Conservation (phyloP, 2,113 vertebrate species). For the Cygnus buccinator region DNA sequence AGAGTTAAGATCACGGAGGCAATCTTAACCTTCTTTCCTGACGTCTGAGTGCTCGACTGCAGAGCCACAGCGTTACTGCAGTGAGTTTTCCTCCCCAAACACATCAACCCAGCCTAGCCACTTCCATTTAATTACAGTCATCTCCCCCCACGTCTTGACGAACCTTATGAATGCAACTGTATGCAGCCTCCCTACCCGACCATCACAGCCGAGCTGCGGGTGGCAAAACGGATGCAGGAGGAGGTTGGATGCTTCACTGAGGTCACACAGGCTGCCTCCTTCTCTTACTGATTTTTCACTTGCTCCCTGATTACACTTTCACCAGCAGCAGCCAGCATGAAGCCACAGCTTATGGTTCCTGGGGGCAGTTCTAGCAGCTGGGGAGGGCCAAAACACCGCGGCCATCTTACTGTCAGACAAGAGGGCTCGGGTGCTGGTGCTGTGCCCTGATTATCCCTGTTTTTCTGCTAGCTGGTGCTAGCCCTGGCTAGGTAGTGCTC, state of each 20-base stretch:
- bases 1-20: neutral
- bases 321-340: neutral
- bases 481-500: neutral
- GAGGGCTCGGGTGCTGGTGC: neutral
- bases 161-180: rapidly evolving
- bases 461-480: neutral
- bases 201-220: neutral
- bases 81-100: neutral
- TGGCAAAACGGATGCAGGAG: neutral
- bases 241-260: neutral
- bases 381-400: neutral
- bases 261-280: neutral
- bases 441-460: neutral
- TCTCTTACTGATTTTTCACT: neutral
- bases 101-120: neutral
- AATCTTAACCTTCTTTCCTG: neutral
- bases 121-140: neutral
- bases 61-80: neutral
- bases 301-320: neutral
- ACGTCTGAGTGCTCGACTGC: neutral
- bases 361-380: neutral
- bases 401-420: neutral
- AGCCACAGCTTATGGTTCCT: neutral
- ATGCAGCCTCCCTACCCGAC: neutral
- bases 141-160: neutral